A percentile compares a stretch with the other conserved stretches of the same genome.
Conservation (phyloP, 2,113 vertebrate genomes). For the Thryonomys swinderianus region DNA sequence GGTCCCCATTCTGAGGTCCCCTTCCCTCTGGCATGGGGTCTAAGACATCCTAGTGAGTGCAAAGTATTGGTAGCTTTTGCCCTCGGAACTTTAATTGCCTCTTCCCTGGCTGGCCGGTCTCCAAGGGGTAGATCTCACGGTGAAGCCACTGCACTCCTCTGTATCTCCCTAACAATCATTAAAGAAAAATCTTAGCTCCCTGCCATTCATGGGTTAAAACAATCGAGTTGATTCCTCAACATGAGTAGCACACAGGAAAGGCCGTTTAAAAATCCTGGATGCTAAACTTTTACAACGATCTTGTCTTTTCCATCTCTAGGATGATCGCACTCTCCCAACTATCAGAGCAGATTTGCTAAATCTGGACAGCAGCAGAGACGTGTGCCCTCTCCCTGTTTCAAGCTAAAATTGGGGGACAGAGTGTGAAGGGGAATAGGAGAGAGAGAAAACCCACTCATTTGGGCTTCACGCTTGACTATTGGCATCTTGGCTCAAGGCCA, state of each 20-base stretch:
- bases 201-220: not conserved
- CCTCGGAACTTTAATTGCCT: not conserved
- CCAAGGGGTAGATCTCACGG: accelerated
- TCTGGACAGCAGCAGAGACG: not conserved
- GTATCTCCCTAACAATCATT: not conserved
- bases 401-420: constrained; percentile 52
- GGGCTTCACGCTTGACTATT: constrained; percentile 81
- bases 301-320: not conserved
- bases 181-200: not conserved
- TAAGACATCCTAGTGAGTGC: too few relatives aligned
- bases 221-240: not conserved
- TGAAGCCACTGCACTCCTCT: accelerated
- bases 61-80: accelerated
- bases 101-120: not conserved
- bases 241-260: not conserved
- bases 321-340: accelerated
- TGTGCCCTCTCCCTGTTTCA: constrained; percentile 31
- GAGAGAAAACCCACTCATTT: constrained; percentile 80
- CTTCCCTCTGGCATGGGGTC: not conserved
- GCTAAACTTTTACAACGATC: not conserved
- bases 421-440: constrained; percentile 46
- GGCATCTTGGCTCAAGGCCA: constrained; percentile 83
- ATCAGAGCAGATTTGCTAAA: constrained; percentile 55
- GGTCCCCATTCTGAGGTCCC: too few relatives aligned
- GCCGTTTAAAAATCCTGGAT: not conserved